A percentile compares a stretch with the other conserved stretches of the same genome.
These are phyloP conservation scores for Epizoanthus stellaris DNA, from an alignment of 92 coral and sea anemone species.

Conservation along the genomic window DNA sequence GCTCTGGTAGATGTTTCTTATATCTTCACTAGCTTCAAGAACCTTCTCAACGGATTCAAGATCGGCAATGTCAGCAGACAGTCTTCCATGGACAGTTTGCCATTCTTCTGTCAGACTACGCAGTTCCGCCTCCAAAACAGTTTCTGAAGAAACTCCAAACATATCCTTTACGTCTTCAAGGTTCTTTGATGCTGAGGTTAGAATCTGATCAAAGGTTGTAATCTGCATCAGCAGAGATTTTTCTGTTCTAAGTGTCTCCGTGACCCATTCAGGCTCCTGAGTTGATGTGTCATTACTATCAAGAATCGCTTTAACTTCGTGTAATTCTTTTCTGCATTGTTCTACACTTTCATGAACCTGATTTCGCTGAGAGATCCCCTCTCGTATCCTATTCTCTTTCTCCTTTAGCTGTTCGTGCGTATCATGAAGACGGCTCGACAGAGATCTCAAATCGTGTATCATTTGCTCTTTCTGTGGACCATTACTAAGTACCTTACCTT, in stretches of 20 bases:
- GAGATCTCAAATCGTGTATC: background rate
- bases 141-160: background rate
- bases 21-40: slow-evolving; percentile 22
- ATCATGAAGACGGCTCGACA: background rate
- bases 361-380: slow-evolving; percentile 16
- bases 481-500: slow-evolving; percentile 30
- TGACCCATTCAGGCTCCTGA: slow-evolving; percentile 2
- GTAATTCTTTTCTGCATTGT: slow-evolving; percentile 30
- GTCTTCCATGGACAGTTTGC: background rate
- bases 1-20: slow-evolving; percentile 13
- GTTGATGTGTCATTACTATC: background rate
- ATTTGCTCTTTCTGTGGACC: slow-evolving; percentile 31
- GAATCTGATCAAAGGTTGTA: background rate
- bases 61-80: slow-evolving; percentile 3
- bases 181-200: slow-evolving; percentile 39
- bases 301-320: slow-evolving; percentile 21
- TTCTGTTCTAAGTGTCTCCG: background rate
- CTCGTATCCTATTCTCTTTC: background rate
- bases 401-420: slow-evolving; percentile 10
- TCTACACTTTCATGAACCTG: background rate
- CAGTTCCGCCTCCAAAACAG: slow-evolving; percentile 17
- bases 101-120: slow-evolving; percentile 18
- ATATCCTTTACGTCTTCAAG: slow-evolving; percentile 57
- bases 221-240: slow-evolving; percentile 1
- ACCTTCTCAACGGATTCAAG: slow-evolving; percentile 20